phyloP scores from a whole-genome alignment of 2,888 invertebrate genomes.

The Gymnosoma rotundatum region DNA sequence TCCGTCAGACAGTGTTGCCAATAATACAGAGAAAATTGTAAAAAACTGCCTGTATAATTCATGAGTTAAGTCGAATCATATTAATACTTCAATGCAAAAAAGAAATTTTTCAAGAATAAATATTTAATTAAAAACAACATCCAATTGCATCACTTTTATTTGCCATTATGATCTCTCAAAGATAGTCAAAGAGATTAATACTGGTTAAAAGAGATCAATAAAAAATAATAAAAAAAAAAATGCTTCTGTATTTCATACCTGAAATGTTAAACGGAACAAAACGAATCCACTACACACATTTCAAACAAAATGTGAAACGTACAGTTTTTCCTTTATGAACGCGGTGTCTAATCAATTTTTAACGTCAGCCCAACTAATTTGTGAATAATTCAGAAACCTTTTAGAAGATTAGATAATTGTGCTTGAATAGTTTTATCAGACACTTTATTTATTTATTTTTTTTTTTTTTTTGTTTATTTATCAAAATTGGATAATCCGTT shows the following conservation, averaged over 20 bases:
- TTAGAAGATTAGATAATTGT: no score
- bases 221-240: neutral
- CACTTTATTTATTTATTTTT: no score
- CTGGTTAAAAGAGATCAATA: neutral
- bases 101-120: neutral
- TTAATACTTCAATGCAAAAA: slow-evolving; percentile 44
- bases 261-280: slow-evolving; percentile 33
- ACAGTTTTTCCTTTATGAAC: slow-evolving; percentile 15
- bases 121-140: slow-evolving; percentile 12
- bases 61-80: slow-evolving; percentile 64
- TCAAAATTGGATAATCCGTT: no score
- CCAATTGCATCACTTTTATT: slow-evolving; percentile 36
- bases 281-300: slow-evolving; percentile 28
- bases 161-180: slow-evolving; percentile 43
- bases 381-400: no score
- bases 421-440: no score
- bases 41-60: slow-evolving; percentile 58
- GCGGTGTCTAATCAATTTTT: neutral
- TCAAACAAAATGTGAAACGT: slow-evolving; percentile 10
- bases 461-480: no score
- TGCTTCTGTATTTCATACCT: slow-evolving; percentile 32
- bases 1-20: neutral
- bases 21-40: neutral
- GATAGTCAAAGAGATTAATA: slow-evolving; percentile 1
- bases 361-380: no score